Percentiles rank a stretch among this genome's conserved stretches.
phyloP scores from a whole-genome alignment of 2,797 vertebrate genomes.

The Rhynchonycteris naso region DNA sequence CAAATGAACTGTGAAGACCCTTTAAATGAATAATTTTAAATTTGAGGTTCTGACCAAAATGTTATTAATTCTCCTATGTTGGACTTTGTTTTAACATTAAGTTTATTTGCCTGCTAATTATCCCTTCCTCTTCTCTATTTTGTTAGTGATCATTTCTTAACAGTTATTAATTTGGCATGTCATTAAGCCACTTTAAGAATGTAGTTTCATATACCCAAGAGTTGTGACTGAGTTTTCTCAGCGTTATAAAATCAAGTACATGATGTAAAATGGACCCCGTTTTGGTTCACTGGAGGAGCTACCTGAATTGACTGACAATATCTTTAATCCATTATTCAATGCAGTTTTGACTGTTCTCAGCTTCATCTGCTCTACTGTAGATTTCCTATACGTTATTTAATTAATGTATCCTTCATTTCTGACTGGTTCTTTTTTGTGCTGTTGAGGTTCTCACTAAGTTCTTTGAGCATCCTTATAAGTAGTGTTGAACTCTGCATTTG shows the following conservation, averaged over 20 bases:
- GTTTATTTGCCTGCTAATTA: neutral
- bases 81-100: neutral
- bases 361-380: too few relatives aligned
- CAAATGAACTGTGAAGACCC: neutral
- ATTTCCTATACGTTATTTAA: too few relatives aligned
- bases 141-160: slow-evolving; percentile 5
- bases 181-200: neutral
- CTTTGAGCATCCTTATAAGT: too few relatives aligned
- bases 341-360: neutral
- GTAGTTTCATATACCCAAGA: neutral
- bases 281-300: neutral
- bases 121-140: neutral
- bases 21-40: slow-evolving; percentile 24
- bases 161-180: neutral
- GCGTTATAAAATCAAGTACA: neutral
- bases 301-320: neutral
- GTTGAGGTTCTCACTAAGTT: too few relatives aligned
- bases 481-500: neutral
- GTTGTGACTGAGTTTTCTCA: neutral
- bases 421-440: too few relatives aligned
- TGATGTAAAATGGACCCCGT: neutral
- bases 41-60: slow-evolving; percentile 6
- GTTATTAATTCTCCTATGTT: neutral
- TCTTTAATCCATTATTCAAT: neutral
- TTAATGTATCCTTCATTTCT: too few relatives aligned